Base-by-base conservation (phyloP, 2,113 vertebrate genomes). In the Verasper variegatus region DNA sequence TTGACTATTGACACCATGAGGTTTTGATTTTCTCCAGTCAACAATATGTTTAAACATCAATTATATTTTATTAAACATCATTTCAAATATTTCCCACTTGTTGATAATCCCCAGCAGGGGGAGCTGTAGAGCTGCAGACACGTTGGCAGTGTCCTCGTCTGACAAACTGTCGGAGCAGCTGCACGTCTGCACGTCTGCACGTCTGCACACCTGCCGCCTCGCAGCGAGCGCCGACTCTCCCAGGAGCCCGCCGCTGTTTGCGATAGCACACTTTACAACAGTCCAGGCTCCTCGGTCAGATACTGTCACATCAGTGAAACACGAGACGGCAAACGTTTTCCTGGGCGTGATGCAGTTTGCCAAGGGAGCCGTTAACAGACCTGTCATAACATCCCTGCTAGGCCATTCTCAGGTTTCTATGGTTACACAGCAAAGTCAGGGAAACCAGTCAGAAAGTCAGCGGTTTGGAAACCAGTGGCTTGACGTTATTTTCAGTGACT, bases 201-300 rank as follows among this genome's bases (percentile, higher is more conserved):
- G 24, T 72, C 73, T 68, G 71, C 71, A 76, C 84, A 81, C 75
- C 80, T 87, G 90, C 81, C 20, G 51, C 11, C 51, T 20, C 51
- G 20, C 51, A 54, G 51, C 18, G 20, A 31, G 31, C 6, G 6
- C 31, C 31, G 31, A 10, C 51, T 20, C 51, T n/a, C 51, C 20
- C 51, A 10, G 51, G 13, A 54, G 51, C 51, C n/a, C 2, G 7
- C 9, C 51, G 9, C 18, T 9, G 18, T 54, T 13, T 66, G 51
- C 17, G 24, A 62, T 56, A 27, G 65, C 60, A 54, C 68, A 45
- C 71, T 82, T 64, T 45, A 12, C 17, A 65, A 13, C 71, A 79
- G 83, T 76, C 71, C 27, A 12, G 9, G 24, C 54, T 71, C 6
- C 67, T 71, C 35, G 51, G 2, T 76, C 35, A 62, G 64, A 79